Percentiles rank a stretch among this genome's conserved stretches.
These are phyloP conservation scores for Odontocolon sp. DNA, from an alignment of 2,888 invertebrate species.

Conservation along the genomic window DNA sequence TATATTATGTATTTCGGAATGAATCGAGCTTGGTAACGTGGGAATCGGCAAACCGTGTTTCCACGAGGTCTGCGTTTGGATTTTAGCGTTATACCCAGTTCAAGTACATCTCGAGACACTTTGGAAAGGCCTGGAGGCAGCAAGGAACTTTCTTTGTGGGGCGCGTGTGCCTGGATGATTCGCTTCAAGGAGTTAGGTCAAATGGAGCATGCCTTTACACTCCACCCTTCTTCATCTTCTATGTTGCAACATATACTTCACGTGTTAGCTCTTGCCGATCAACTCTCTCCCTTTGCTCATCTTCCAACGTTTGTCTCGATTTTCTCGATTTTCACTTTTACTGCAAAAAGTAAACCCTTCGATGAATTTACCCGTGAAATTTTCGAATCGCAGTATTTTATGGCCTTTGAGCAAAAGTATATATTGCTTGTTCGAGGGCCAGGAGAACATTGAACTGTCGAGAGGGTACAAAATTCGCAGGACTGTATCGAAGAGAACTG, in stretches of 20 bases:
- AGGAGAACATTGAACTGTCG: slow-evolving; percentile 26
- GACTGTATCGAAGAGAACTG: too few species aligned
- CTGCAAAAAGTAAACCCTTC: slow-evolving; percentile 5
- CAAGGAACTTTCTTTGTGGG: slow-evolving; percentile 22
- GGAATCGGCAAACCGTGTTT: slow-evolving; percentile 11
- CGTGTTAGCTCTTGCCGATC: slow-evolving; percentile 22
- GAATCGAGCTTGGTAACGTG: slow-evolving; percentile 7
- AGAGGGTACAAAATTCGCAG: background rate
- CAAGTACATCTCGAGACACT: background rate
- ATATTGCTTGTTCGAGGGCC: slow-evolving; percentile 6
- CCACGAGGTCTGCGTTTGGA: background rate
- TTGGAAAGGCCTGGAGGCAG: background rate
- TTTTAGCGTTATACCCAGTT: background rate
- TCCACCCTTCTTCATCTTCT: slow-evolving; percentile 12
- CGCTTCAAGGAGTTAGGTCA: slow-evolving; percentile 47
- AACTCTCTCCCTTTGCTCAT: slow-evolving; percentile 9
- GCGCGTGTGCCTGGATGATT: slow-evolving; percentile 42
- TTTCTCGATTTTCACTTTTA: too few species aligned
- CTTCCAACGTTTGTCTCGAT: background rate
- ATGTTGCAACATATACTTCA: slow-evolving; percentile 5
- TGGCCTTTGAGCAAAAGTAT: slow-evolving; percentile 3
- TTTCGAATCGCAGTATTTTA: slow-evolving; percentile 26
- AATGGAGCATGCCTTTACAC: slow-evolving; percentile 51
- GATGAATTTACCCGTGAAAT: slow-evolving; percentile 43
- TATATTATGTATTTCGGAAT: background rate